Evolutionary conservation across 2,888 invertebrate genomes (phyloP), one percentile per base, ranked within the genome.

Genomic region (Tinea pellionella): DNA sequence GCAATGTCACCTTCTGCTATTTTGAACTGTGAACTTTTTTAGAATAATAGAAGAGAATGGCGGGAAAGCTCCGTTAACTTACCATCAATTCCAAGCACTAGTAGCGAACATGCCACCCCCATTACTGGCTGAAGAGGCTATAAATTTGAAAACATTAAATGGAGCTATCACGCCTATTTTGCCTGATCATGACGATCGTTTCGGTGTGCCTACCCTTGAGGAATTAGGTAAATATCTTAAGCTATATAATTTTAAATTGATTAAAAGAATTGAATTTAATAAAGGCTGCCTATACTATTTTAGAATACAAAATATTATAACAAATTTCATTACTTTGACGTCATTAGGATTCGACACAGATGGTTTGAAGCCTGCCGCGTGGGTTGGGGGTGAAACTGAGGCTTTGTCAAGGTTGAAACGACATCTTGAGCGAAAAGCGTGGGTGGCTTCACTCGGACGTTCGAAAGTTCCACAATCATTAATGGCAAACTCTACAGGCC

Each of bases 401-500:
- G 92, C 92, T 0, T 73, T 95, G 63, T 85, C 90, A 11, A 85
- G 95, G 57, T 79, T 96, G 61, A 94, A 95, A 68, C 85, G 93
- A 19, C 93, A 96, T 70, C 84, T 96, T 53, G 94, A 95, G 73
- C 84, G 94, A 51, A 94, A 96, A 78, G 95, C 94, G 0, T 96
- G 95, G 95, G 95, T 95, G 8, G 95, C 95, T n/a, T 94, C 94
- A 16, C 96, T 95, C 73, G 96, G 94, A 8, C 88, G 93, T 56
- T 96, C 96, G 0, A 95, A 95, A 81, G 96, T 96, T 95, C 94
- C 95, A 0, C 94, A 95, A 70, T 95, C 95, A 0, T 78, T 96
- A 43, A 80, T 95, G 41, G 93, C 95, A 11, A 95, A 94, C 65
- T 93, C 92, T 73, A 96, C 96, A 6, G 95, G 95, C 8, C 83